These are phyloP conservation scores for Paracyclopina nana DNA, from an alignment of 1,140 invertebrate species.

Conservation along the genomic window DNA sequence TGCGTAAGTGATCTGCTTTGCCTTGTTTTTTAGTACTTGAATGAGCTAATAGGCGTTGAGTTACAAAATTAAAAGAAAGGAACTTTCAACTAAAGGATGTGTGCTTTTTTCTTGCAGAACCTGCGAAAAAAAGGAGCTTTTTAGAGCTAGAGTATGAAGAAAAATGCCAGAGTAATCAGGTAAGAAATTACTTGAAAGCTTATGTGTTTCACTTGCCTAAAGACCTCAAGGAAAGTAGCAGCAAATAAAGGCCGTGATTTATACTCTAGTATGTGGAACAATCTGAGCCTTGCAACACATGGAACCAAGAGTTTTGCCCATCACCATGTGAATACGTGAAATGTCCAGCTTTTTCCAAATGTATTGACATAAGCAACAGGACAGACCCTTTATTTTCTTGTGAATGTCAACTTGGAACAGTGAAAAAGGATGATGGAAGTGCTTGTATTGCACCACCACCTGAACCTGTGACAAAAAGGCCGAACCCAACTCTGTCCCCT, in stretches of 20 bases:
- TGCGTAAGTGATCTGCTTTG: no score
- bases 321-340: background rate
- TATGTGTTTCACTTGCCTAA: no score
- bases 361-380: slow-evolving; percentile 20
- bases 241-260: no score
- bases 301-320: background rate
- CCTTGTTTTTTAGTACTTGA: no score
- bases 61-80: no score
- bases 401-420: slow-evolving; percentile 23
- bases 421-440: slow-evolving; percentile 18
- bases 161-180: background rate
- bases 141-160: background rate
- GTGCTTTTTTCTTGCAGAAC: no score
- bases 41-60: no score
- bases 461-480: slow-evolving; percentile 21
- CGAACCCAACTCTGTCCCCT: slow-evolving; percentile 22
- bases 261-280: no score
- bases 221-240: no score
- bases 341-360: slow-evolving; percentile 16
- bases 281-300: background rate
- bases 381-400: slow-evolving; percentile 20
- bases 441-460: slow-evolving; percentile 19
- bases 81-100: no score
- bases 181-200: no score
- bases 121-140: no score